Evolutionary conservation across 2,797 vertebrate species (phyloP), one percentile per base, ranked within the genome.

Genomic region (Dallia pectoralis): DNA sequence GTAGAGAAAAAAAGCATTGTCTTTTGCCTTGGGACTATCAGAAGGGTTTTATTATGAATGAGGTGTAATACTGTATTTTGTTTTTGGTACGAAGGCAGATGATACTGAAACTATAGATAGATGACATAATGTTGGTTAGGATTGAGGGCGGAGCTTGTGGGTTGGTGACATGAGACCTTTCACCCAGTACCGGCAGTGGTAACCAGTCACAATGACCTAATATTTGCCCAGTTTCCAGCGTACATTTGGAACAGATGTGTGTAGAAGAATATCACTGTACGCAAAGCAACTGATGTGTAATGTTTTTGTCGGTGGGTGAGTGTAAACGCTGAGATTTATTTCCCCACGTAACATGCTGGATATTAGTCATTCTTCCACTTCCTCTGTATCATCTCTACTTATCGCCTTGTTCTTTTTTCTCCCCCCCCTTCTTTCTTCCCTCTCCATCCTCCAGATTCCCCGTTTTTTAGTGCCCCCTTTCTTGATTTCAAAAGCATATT

Each of bases 401-500:
- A 77, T 63, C 69, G 63, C 25, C n/a, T 53, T 53, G 6, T 65
- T 15, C 48, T 67, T 30, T 19, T 67, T 70, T 29, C 44, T 51
- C 7, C 70, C 32, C n/a, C 66, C 73, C 25, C 40, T 51, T 15
- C 63, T 63, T 67, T 32, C 32, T 16, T 70, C 44, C 72, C 27
- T 49, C 27, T 67, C 53, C 53, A 30, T 73, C 29, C 44, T 72
- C 67, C 66, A 92, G 91, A 90, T 83, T 78, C 87, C 64, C 49
- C 81, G 0, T 89, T 88, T 78, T 87, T 88, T 84, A 87, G 78
- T 69, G 12, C 83, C 61, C 85, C 89, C 74, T 89, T 89, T 81
- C 88, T 92, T 85, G 92, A 93, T 87, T 92, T 92, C 85, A 91
- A 91, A 92, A 89, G 72, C 76, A 72, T 90, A 89, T 90, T 91